phyloP scores from a whole-genome alignment of 2,888 invertebrate species.

The Atrina japonica region DNA sequence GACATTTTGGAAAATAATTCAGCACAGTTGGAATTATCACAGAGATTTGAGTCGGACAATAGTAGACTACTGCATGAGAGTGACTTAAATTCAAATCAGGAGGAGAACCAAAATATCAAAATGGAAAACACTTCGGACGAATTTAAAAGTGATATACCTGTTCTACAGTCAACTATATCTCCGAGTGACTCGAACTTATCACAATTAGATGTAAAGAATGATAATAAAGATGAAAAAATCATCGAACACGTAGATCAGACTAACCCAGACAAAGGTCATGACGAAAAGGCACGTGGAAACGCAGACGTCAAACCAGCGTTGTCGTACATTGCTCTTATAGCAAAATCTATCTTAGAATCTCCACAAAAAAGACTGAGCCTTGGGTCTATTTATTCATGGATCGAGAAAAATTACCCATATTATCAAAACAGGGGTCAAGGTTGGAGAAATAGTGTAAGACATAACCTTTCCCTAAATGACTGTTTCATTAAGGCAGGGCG shows the following conservation, averaged over 20 bases:
- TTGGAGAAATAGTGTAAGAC: conserved; percentile 79
- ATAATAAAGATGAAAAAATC: conserved; percentile 47
- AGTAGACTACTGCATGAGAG: conserved; percentile 46
- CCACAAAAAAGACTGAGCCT: conserved; percentile 75
- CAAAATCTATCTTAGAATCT: conserved; percentile 77
- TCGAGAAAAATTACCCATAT: conserved; percentile 77
- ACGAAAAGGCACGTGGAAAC: conserved; percentile 61
- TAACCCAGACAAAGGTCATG: conserved; percentile 48
- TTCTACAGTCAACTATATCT: conserved; percentile 38
- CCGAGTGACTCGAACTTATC: conserved; percentile 48
- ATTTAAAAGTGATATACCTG: conserved; percentile 30
- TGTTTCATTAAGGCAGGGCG: conserved; percentile 77
- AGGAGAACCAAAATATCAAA: conserved; percentile 29
- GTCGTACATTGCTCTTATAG: conserved; percentile 79
- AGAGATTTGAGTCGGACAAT: conserved; percentile 50
- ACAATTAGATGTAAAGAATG: conserved; percentile 47
- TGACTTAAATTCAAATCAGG: conserved; percentile 34
- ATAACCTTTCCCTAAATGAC: conserved; percentile 79
- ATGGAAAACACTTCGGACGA: conserved; percentile 26
- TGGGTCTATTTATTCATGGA: conserved; percentile 79
- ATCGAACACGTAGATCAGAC: conserved; percentile 47
- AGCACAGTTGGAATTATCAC: conserved; percentile 42
- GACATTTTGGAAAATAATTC: conserved; percentile 54
- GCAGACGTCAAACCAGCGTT: conserved; percentile 75
- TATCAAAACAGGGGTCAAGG: conserved; percentile 77